Base-by-base conservation (phyloP, 2,113 vertebrate genomes). In the Nematolebias whitei region DNA sequence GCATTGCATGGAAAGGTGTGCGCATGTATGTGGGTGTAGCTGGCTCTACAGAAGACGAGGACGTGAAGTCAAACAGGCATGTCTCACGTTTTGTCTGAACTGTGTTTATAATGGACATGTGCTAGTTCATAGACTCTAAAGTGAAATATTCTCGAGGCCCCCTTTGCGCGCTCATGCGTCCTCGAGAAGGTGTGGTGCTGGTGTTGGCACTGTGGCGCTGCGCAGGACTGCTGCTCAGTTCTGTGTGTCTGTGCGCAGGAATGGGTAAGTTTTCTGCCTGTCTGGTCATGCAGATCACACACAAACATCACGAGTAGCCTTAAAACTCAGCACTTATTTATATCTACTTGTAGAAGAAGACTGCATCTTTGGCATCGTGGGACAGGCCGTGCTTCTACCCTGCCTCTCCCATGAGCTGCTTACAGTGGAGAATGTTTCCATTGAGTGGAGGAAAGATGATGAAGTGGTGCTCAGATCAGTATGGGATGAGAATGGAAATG, bases 371-470 rank as follows among this genome's bases (percentile, higher is more conserved):
- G 87, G 85, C 5, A 19, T 84, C 0, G 54, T 88, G 0, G 86
- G 86, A 0, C 71, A 29, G 5, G 56, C 78, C 0, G 71, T 82
- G 4, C 19, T 26, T 0, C 79, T 92, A 60, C 80, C 88, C n/a
- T 92, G 92, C 69, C 32, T 85, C 9, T 74, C 76, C 49, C 54
- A 74, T 3, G 51, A 76, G 19, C 14, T 67, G 2, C 4, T 50
- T 2, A 15, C 20, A 38, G 53, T 19, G 3, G 38, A 5, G 15
- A 85, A 88, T 5, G 19, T 88, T 7, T 76, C 87, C 44, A 40
- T 86, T 3, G 81, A 85, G 73, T 92, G 92, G 92, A 80, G 68
- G 68, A 78, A 45, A 32, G 76, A 26, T 2, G 50, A 43, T 1
- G 29, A 86, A 14, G 68, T 82, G 59, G 61, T 90, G 26, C 64